Base-by-base conservation (phyloP, 2,113 vertebrate species). In the Haemorhous mexicanus region DNA sequence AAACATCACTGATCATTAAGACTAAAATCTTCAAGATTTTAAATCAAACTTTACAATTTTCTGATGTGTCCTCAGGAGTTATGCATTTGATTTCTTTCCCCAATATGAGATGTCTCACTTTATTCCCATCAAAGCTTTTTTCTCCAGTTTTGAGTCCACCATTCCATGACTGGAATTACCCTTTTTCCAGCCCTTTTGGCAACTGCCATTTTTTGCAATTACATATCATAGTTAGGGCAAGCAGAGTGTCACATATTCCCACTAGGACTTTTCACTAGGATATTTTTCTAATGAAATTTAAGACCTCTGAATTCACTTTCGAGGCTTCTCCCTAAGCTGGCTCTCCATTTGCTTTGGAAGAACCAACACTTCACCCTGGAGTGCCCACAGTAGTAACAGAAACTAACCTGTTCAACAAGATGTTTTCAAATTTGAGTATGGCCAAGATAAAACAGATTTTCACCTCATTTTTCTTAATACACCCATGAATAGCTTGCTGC, bases 401-500 rank as follows among this genome's bases (percentile, higher is more conserved):
- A 87, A 64, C 11, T 6, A 58, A 76, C 43, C 26, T 27, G 39
- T 50, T 77, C 49, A 59, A 49, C 5, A 17, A 30, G 14, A 30
- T 7, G 21, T 17, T 72, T 79, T 59, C 39, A 62, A 23, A 56
- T 20, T 4, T 50, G 15, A 58, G 9, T 3, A 5, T 5, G 7
- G 12, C 7, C 4, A 63, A 89, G 33, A 81, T 16, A 59, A 46
- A 89, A 50, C 30, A 58, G 22, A 19, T 73, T 73, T 80, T 64
- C 39, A n/a, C 46, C 37, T 16, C 2, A 0, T 49, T 84, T 67
- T 76, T 41, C 61, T 24, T 52, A 32, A 26, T 5, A 35, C 44
- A 46, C 16, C 33, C 18, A 37, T 13, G n/a, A 67, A 49, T 0
- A 69, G 0, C 11, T 49, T n/a, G 33, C 64, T 22, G 10, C 46